These are phyloP conservation scores for Etheostoma spectabile DNA, from an alignment of 2,113 vertebrate species.

Conservation along the genomic window DNA sequence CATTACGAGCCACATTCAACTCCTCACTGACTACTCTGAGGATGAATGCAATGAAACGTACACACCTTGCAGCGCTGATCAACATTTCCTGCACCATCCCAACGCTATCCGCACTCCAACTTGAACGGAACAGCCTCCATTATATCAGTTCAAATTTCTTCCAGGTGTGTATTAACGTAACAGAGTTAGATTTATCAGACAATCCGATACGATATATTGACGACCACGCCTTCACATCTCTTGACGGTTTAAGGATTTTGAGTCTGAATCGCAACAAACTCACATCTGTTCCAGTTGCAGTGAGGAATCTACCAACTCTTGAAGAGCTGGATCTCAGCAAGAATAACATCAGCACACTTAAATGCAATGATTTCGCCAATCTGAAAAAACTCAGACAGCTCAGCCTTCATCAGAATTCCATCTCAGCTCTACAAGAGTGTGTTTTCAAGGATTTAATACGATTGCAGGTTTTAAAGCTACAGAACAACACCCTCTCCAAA, in stretches of 20 bases:
- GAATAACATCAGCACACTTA: constrained; percentile 71
- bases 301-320: constrained; percentile 56
- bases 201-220: constrained; percentile 60
- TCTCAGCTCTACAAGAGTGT: constrained; percentile 61
- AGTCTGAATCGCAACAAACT: constrained; percentile 68
- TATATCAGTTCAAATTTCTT: constrained; percentile 60
- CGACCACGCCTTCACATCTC: constrained; percentile 42
- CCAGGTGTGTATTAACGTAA: constrained; percentile 62
- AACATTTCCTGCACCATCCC: constrained; percentile 79
- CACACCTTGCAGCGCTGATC: constrained; percentile 57
- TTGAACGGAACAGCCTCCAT: constrained; percentile 73
- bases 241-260: constrained; percentile 55
- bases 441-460: constrained; percentile 70
- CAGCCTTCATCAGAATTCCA: constrained; percentile 67
- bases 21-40: constrained; percentile 64
- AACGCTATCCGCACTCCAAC: constrained; percentile 65
- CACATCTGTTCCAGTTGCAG: constrained; percentile 42
- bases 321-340: constrained; percentile 72
- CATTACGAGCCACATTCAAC: constrained; percentile 69
- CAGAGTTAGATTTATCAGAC: constrained; percentile 57
- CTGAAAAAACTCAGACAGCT: constrained; percentile 66
- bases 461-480: constrained; percentile 71
- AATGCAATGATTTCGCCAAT: constrained; percentile 71
- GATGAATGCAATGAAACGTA: constrained; percentile 64
- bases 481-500: constrained; percentile 62